phyloP scores from a whole-genome alignment of 2,797 vertebrate species.

The Vultur gryphus region DNA sequence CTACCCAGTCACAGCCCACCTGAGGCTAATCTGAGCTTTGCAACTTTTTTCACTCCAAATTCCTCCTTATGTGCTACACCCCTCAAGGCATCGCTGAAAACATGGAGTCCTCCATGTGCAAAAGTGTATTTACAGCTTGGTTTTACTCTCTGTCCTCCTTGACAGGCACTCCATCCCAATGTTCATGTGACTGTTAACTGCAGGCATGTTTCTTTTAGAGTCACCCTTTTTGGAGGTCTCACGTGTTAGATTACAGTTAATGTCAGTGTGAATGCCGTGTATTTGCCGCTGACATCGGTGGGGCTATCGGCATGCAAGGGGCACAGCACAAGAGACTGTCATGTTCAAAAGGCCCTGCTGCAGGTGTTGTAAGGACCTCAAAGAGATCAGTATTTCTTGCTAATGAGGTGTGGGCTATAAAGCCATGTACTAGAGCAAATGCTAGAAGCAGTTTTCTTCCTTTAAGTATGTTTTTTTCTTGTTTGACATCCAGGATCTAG shows the following conservation, averaged over 20 bases:
- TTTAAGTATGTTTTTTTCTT: background rate
- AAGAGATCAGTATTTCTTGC: background rate
- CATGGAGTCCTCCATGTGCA: background rate
- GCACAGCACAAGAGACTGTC: background rate
- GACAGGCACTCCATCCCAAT: background rate
- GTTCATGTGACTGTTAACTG: background rate
- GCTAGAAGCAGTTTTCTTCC: background rate
- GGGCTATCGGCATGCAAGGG: background rate
- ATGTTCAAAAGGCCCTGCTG: background rate
- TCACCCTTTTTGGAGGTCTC: background rate
- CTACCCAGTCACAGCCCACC: background rate
- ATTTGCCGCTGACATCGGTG: accelerated
- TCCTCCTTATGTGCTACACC: background rate
- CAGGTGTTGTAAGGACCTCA: background rate
- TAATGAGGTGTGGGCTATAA: background rate
- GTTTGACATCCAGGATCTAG: background rate
- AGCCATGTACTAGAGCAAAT: background rate
- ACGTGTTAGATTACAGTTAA: accelerated
- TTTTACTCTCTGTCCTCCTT: background rate
- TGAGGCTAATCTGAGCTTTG: background rate
- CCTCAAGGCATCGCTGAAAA: background rate
- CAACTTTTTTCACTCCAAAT: background rate
- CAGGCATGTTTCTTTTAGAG: background rate
- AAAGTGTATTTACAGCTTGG: background rate
- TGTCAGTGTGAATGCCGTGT: background rate